Evolutionary conservation across 2,113 vertebrate species (phyloP), one percentile per base, ranked within the genome.

Genomic region (Sitta europaea): DNA sequence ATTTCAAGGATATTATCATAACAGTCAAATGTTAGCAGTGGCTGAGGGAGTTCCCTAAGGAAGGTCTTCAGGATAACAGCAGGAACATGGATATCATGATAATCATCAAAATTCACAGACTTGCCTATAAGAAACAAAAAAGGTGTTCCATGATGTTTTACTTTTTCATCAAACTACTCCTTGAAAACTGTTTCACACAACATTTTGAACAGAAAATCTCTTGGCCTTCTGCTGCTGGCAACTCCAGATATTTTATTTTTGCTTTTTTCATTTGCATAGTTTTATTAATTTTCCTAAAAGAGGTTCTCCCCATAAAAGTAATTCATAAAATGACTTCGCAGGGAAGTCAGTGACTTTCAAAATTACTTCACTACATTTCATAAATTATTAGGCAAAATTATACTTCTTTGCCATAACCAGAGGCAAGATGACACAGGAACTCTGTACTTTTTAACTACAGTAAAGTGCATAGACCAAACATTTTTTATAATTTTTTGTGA

Each of bases 51-150:
- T 87, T 99, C 99, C 47, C 98, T 94, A 40, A 99, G 98, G 63
- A 99, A 99, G 36, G 98, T 98, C 98, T 99, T 99, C 63, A 99
- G 97, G 97, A 98, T 98, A 76, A 98, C 98, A 0, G 98, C 98
- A 2, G 98, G 97, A 57, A 99, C 36, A 22, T 99, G 99, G 47
- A 98, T 76, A 90, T 98, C 98, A 2, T 88, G 55, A 2, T 98
- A 98, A 70, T 98, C 86, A 3, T 98, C 98, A 0, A 99, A 99
- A 97, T 98, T 91, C 86, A 99, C 98, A 0, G 98, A 97, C 68
- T 99, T 99, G 78, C 98, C 99, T 99, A 94, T 18, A 73, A 55
- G 21, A 28, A 48, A 8, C 31, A 51, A 45, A 48, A 85, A 53
- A 25, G 5, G 9, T 22, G 3, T 71, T 91, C 21, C 70, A 14